Conservation (phyloP, 2,113 vertebrate genomes). For the Lethenteron camtschaticum region DNA sequence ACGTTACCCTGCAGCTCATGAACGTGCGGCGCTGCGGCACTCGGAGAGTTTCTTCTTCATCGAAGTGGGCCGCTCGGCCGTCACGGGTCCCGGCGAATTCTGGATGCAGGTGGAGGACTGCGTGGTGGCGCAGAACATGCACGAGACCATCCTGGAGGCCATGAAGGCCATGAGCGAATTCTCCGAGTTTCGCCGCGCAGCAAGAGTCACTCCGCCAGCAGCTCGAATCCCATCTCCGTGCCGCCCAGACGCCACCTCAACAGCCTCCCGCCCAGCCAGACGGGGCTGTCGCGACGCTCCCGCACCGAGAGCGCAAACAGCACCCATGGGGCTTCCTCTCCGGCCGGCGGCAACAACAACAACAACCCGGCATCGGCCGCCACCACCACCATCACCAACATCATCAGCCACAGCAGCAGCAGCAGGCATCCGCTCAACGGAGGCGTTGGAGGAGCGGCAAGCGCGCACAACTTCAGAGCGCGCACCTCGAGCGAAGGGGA, state of each 20-base stretch:
- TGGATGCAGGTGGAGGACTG: conserved; percentile 98
- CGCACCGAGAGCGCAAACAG: conserved; percentile 32
- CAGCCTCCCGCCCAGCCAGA: conserved; percentile 47
- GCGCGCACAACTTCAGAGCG: conserved; percentile 25
- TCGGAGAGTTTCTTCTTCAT: conserved; percentile 97
- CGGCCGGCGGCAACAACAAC: conserved; percentile 12
- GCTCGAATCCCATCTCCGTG: conserved; percentile 39
- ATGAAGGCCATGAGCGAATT: conserved; percentile 96
- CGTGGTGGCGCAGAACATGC: conserved; percentile 93
- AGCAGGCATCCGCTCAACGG: no score
- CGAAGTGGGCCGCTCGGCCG: conserved; percentile 73
- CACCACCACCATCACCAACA: conserved; percentile 29
- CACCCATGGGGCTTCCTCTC: no score
- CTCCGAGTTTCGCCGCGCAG: conserved; percentile 76
- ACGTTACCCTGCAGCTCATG: conserved; percentile 80
- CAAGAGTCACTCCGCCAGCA: conserved; percentile 53
- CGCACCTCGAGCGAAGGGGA: conserved; percentile 54
- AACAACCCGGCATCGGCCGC: conserved; percentile 25
- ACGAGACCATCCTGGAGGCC: conserved; percentile 83
- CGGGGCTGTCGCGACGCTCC: conserved; percentile 33
- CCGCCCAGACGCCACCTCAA: conserved; percentile 36
- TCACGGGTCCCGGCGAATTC: conserved; percentile 80
- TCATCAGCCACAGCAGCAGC: conserved; percentile 10
- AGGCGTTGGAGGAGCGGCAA: no score
- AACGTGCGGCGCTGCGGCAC: conserved; percentile 90